Evolutionary conservation across 2,797 vertebrate species (phyloP).

Genomic region (Emys orbicularis): DNA sequence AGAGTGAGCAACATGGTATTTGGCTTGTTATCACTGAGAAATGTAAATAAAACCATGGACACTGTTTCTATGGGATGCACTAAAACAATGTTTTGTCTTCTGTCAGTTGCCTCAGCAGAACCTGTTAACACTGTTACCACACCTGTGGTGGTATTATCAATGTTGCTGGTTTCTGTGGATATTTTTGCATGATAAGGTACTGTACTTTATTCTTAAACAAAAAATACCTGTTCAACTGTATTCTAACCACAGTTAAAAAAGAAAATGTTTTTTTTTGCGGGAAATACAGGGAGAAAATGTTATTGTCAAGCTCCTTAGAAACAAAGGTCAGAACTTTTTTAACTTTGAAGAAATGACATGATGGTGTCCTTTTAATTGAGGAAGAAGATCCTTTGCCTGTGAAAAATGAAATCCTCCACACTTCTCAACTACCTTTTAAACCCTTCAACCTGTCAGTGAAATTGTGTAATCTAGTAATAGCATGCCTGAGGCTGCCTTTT

Average conservation of each 20-base stretch:
- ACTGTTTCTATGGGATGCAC: not conserved
- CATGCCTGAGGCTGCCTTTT: constrained; percentile 68
- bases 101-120: constrained; percentile 13
- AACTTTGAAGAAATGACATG: constrained; percentile 37
- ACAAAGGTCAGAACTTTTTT: constrained; percentile 44
- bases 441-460: constrained; percentile 71
- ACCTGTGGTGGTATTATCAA: not conserved
- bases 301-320: constrained; percentile 12
- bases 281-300: not conserved
- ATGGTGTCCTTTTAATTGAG: constrained; percentile 72
- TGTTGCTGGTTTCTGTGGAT: not conserved
- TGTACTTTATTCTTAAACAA: not conserved
- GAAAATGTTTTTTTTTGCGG: not conserved
- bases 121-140: not conserved
- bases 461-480: constrained; percentile 75
- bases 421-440: constrained; percentile 70
- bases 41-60: not conserved
- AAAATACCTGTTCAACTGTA: constrained; percentile 14
- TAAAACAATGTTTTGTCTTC: constrained; percentile 13
- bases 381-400: constrained; percentile 61
- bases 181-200: not conserved
- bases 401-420: constrained; percentile 71
- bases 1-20: not conserved
- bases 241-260: not conserved
- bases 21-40: not conserved